Evolutionary conservation across 2,113 vertebrate genomes (phyloP).

Genomic region (Nematolebias whitei): DNA sequence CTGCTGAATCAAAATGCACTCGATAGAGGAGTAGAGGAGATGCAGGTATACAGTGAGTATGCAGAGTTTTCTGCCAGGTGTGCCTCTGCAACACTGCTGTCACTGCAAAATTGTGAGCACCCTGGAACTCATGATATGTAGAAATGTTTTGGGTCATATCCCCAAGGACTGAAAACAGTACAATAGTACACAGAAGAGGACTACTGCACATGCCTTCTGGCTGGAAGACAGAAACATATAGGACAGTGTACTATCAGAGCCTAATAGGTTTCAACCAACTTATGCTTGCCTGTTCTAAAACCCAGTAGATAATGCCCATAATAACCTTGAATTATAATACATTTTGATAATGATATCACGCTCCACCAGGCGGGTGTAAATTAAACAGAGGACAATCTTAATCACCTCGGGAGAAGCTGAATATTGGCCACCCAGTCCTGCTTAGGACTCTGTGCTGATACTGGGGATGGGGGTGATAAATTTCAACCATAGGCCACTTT

Average conservation of each 20-base stretch:
- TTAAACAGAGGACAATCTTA: slow-evolving; percentile 68
- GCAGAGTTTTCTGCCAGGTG: slow-evolving; percentile 56
- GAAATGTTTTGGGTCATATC: slow-evolving; percentile 63
- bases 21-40: slow-evolving; percentile 47
- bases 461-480: slow-evolving; percentile 69
- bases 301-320: slow-evolving; percentile 49
- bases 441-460: slow-evolving; percentile 57
- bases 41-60: slow-evolving; percentile 53
- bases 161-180: slow-evolving; percentile 15
- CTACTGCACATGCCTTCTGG: slow-evolving; percentile 9
- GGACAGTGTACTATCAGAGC: slow-evolving; percentile 11
- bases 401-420: slow-evolving; percentile 70
- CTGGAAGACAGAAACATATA: slow-evolving; percentile 4
- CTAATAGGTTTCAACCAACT: slow-evolving; percentile 36
- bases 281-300: slow-evolving; percentile 44
- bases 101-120: slow-evolving; percentile 50
- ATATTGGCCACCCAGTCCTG: slow-evolving; percentile 62
- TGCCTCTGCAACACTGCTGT: slow-evolving; percentile 50
- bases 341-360: slow-evolving; percentile 71
- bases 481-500: slow-evolving; percentile 70
- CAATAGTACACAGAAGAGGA: slow-evolving; percentile 44
- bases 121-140: slow-evolving; percentile 42
- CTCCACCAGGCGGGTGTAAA: slow-evolving; percentile 65
- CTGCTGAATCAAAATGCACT: slow-evolving; percentile 44
- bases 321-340: slow-evolving; percentile 70